A percentile compares a stretch with the other conserved stretches of the same genome.
Conservation (phyloP, 2,888 invertebrate genomes). For the Zygothrica quintamaculata region DNA sequence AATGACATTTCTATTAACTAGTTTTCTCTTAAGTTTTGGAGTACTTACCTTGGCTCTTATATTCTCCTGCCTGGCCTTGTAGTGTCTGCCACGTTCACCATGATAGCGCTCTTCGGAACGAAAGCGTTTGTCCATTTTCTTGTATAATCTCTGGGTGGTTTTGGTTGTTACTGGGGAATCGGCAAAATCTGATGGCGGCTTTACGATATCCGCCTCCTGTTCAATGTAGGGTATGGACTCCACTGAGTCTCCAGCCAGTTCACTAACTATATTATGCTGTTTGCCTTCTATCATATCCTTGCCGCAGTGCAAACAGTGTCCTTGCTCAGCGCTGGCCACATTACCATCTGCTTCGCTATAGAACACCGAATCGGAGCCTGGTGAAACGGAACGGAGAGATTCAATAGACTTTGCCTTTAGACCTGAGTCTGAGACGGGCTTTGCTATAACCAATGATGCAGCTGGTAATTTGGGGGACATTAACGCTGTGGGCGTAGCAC, state of each 20-base stretch:
- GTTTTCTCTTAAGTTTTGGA: too few relatives aligned
- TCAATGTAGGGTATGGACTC: conserved; percentile 84
- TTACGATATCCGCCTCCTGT: conserved; percentile 89
- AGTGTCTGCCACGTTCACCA: conserved; percentile 87
- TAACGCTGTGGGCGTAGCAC: conserved; percentile 64
- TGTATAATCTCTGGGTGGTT: conserved; percentile 87
- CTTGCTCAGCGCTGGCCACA: conserved; percentile 85
- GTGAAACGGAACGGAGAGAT: conserved; percentile 94
- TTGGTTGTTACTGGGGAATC: conserved; percentile 90
- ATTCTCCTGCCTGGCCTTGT: conserved; percentile 88
- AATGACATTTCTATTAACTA: neutral
- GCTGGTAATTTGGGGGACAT: conserved; percentile 48
- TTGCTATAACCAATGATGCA: conserved; percentile 23
- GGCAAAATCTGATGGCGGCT: conserved; percentile 94
- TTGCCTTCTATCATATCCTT: conserved; percentile 89
- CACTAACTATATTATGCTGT: conserved; percentile 78
- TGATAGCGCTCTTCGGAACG: conserved; percentile 90
- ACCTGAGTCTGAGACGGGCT: conserved; percentile 72
- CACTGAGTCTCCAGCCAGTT: conserved; percentile 81
- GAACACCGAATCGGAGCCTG: conserved; percentile 95
- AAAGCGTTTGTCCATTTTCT: conserved; percentile 91
- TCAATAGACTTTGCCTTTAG: conserved; percentile 94
- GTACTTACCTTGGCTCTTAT: conserved; percentile 90
- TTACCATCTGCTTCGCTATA: conserved; percentile 91
- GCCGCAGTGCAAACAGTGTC: conserved; percentile 93